Base-by-base conservation (phyloP, 2,888 invertebrate species). In the Pandemis cinnamomeana region DNA sequence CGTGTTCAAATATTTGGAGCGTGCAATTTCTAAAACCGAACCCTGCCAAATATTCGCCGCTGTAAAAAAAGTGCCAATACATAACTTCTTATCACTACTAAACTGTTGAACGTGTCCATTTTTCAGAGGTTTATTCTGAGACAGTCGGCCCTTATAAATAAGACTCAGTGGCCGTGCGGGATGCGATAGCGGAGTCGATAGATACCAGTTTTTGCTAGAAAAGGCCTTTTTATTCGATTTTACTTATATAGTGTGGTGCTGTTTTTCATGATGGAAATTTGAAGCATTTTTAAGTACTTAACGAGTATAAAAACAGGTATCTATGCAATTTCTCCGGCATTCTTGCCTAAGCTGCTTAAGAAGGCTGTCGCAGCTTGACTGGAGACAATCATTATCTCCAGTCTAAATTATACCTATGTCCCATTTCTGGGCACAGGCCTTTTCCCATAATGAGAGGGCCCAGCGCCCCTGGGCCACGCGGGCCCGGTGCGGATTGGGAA, bases 41-140 rank as follows among this genome's bases (percentile, higher is more conserved):
- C 10, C 11, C 10, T 27, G 3, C 10, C 58, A 58, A 58, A 58
- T 55, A 15, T 58, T 55, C 55, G 2, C 20, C 27, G 58, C 10
- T 58, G 27, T 58, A 27, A 27, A 58, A 44, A 51, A 58, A 27
- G 11, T 58, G 27, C 27, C 58, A 58, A 58, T 58, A 58, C 58
- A 58, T 58, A 58, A 58, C 58, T 58, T 46, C 63, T 20, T 63
- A 63, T 20, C 46, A 46, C 46, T 20, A 63, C 44, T 46, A 63
- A 41, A 61, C 63, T 63, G 46, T 63, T 63, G 63, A 63, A 46
- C 46, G 46, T 58, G 27, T 63, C 46, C 63, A 63, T 63, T 44
- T 63, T 63, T 63, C 20, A 46, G 46, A 20, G 63, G 63, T 46
- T 63, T 64, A 64, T 64, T 48, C 48, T 11, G 27, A 58, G 58